Evolutionary conservation across 2,888 invertebrate genomes (phyloP), one percentile per base, ranked within the genome.

Genomic region (Hecatera dysodea): DNA sequence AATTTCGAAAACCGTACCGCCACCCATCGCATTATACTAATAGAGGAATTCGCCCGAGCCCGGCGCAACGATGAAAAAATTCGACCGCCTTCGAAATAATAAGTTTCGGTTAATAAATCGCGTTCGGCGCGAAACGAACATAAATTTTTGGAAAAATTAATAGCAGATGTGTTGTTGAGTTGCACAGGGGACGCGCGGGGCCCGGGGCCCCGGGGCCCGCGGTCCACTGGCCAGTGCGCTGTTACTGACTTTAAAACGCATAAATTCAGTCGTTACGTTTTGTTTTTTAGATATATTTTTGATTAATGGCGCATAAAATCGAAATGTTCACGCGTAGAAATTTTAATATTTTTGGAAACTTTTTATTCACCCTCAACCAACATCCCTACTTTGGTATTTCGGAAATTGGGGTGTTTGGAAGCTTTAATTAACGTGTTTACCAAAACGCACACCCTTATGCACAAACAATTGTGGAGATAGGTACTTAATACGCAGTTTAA

Each of bases 21-120:
- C 95, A 94, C 96, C 96, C 96, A 95, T 95, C 95, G 93, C 95
- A 96, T 96, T 96, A 96, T 96, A 95, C 95, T 96, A 95, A 95
- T 95, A 95, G 95, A 95, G 92, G 93, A 94, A 92, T 92, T 90
- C 93, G 90, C 90, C 81, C 81, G 89, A 91, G 91, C 88, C 87
- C 85, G 86, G 85, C 87, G 85, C 88, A 88, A 88, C 83, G 90
- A 85, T 87, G 89, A 93, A 95, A 95, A 94, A 93, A 91, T 87
- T 92, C 90, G 87, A 89, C 90, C 89, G 90, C 91, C 93, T 93
- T 90, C 90, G 90, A 93, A 94, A 94, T 94, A 93, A 86, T 93
- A 94, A 94, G 93, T 93, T 94, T 94, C 90, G 92, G 90, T 92
- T 94, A 92, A 95, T 95, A 96, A 95, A 95, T 95, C 93, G 92